Evolutionary conservation across 2,888 invertebrate species (phyloP).

Genomic region (Drosophila neutralis): DNA sequence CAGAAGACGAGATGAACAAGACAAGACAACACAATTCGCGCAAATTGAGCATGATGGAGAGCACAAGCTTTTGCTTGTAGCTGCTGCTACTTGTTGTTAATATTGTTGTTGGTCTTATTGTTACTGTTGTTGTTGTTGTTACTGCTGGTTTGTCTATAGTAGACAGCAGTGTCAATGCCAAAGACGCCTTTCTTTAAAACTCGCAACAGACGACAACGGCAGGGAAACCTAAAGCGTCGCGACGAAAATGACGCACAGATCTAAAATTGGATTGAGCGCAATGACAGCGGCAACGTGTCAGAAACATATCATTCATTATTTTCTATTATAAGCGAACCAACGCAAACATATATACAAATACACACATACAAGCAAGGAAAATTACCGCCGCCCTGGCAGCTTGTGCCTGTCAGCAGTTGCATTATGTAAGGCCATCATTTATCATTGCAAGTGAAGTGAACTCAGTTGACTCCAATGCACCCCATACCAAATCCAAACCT

Average conservation of each 20-base stretch:
- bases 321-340: constrained; percentile 71
- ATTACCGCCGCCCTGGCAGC: constrained; percentile 19
- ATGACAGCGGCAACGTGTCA: constrained; percentile 75
- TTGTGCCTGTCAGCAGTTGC: constrained; percentile 72
- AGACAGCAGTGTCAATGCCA: constrained; percentile 74
- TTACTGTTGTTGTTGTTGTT: constrained; percentile 23
- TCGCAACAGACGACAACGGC: constrained; percentile 29
- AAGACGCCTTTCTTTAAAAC: constrained; percentile 62
- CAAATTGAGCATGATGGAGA: constrained; percentile 80
- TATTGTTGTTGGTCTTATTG: constrained; percentile 14
- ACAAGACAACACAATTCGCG: constrained; percentile 75
- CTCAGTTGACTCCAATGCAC: constrained; percentile 76
- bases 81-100: constrained; percentile 19
- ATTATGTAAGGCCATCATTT: constrained; percentile 74
- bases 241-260: constrained; percentile 47
- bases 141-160: constrained; percentile 30
- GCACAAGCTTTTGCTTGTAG: constrained; percentile 46
- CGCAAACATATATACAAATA: constrained; percentile 18
- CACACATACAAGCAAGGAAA: constrained; percentile 8
- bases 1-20: constrained; percentile 51
- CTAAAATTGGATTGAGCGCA: constrained; percentile 67
- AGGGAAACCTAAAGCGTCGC: constrained; percentile 50
- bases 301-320: constrained; percentile 81
- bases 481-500: background rate
- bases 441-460: constrained; percentile 78